These are phyloP conservation scores for Plemyria rubiginata DNA, from an alignment of 2,888 invertebrate species.

Conservation along the genomic window DNA sequence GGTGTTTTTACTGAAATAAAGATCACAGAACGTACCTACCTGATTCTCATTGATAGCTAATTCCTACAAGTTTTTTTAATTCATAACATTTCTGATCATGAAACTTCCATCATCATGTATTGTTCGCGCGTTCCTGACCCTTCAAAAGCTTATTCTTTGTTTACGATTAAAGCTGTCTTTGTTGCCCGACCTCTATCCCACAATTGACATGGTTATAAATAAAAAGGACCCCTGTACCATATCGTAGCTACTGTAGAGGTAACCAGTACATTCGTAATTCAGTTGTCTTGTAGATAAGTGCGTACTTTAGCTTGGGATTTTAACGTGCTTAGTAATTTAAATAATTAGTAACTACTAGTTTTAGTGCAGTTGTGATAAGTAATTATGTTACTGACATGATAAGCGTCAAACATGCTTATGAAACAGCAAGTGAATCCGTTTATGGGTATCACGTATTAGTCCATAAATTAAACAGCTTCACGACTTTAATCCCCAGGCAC, in stretches of 20 bases:
- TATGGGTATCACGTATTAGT: not conserved
- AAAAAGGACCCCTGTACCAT: constrained; percentile 60
- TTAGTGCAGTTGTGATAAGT: constrained; percentile 18
- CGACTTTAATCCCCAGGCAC: too few relatives aligned
- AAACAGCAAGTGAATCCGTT: constrained; percentile 20
- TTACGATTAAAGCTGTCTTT: constrained; percentile 19
- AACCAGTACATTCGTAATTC: constrained; percentile 30
- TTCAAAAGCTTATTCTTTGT: constrained; percentile 15
- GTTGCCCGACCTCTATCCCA: constrained; percentile 33
- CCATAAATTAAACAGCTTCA: too few relatives aligned
- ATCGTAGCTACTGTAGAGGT: constrained; percentile 70
- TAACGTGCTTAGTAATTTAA: constrained; percentile 21
- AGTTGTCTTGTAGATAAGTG: constrained; percentile 23
- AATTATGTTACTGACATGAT: constrained; percentile 22
- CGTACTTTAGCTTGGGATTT: constrained; percentile 28
- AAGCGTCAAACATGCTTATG: constrained; percentile 14
- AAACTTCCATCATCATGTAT: constrained; percentile 5
- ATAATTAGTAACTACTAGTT: constrained; percentile 18
- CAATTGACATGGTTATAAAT: constrained; percentile 65
- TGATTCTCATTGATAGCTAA: constrained; percentile 29
- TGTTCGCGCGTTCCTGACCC: constrained; percentile 12
- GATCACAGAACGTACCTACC: constrained; percentile 39
- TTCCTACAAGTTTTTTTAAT: constrained; percentile 11
- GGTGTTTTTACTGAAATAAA: constrained; percentile 37
- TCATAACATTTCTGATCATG: constrained; percentile 7